Evolutionary conservation across 2,888 invertebrate species (phyloP), one percentile per base, ranked within the genome.

Genomic region (Copidosoma aretas): DNA sequence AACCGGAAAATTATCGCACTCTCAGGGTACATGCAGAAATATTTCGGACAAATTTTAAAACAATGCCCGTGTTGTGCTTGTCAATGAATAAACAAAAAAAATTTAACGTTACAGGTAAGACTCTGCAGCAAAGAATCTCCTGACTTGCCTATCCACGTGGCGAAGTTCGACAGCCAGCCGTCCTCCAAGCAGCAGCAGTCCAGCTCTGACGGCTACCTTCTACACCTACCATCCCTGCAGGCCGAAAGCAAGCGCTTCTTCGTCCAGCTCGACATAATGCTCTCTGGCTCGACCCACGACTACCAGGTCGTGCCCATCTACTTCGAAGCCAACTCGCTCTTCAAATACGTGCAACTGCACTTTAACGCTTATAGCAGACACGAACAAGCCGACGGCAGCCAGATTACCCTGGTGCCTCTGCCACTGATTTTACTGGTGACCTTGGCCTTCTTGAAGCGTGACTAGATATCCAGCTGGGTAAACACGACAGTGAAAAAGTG

Each of bases 161-260:
- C 88, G 1, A 87, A 87, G 74, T 83, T 93, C 41, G 90, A 90
- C 72, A 82, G 85, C 0, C 84, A 84, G 72, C 81, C 75, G 43
- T 76, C 84, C 66, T 81, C 84, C 1, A 83, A 85, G 24, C 87
- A 88, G 81, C 43, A 15, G 12, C 43, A 46, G 12, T 46, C 3
- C 17, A 69, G 68, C 22, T 87, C 86, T 70, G 80, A 84, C 1
- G 87, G 87, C 5, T 82, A 86, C 62, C 75, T 89, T 75, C 84
- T 93, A 22, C 90, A 91, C 76, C 87, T 96, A 74, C 95, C 96
- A 0, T 88, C 94, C 0, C 86, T 97, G 73, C 92, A 92, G 10
- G 89, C 92, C 1, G 95, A 96, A 78, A 88, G 89, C 61, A 89
- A 89, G 80, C 88, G 88, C 2, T 97, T 97, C 79, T 87, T 91